These are phyloP conservation scores for Lophotriccus pileatus DNA, from an alignment of 2,797 vertebrate species.

Conservation along the genomic window DNA sequence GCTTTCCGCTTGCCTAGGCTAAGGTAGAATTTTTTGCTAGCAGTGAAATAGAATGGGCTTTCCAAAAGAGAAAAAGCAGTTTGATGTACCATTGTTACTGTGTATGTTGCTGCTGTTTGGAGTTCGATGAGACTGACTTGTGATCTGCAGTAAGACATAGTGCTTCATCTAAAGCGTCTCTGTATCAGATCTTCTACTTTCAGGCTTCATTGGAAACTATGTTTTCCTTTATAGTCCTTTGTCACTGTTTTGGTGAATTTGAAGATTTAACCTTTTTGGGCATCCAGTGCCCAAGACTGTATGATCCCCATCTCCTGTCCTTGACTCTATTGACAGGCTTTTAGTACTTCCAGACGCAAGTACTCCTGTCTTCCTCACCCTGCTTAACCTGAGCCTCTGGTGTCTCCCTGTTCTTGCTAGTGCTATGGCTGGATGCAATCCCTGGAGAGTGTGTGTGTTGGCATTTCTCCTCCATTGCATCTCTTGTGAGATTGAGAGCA, in stretches of 20 bases:
- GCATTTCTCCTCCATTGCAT: background rate
- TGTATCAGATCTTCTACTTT: background rate
- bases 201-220: background rate
- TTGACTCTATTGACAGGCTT: background rate
- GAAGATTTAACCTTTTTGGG: background rate
- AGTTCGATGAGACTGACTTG: background rate
- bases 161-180: background rate
- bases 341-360: background rate
- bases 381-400: background rate
- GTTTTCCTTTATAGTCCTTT: background rate
- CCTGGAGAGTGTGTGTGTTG: background rate
- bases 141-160: background rate
- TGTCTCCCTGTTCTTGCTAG: accelerated
- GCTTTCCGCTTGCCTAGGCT: background rate
- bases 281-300: background rate
- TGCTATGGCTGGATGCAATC: background rate
- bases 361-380: background rate
- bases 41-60: background rate
- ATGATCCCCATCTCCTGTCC: accelerated
- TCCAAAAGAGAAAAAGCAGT: background rate
- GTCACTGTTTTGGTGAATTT: background rate
- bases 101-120: background rate
- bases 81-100: background rate
- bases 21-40: background rate
- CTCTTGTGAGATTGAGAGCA: background rate